phyloP scores from a whole-genome alignment of 2,888 invertebrate genomes.

The Leptarthrus brevirostris region DNA sequence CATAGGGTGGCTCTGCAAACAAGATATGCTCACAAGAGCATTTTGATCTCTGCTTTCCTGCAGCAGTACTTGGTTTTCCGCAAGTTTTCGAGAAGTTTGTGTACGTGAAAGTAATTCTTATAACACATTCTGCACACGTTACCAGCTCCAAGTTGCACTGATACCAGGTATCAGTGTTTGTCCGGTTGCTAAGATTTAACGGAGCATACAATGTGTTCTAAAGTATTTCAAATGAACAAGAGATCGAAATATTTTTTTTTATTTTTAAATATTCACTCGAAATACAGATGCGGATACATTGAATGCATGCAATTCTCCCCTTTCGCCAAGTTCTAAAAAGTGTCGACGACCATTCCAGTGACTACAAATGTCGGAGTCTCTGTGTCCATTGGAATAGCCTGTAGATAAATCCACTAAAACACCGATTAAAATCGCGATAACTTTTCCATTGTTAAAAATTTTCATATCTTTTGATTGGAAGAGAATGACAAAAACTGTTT shows the following conservation, averaged over 20 bases:
- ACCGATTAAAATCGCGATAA: conserved; percentile 18
- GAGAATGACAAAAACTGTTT: no score
- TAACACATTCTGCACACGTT: conserved; percentile 77
- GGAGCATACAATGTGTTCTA: conserved; percentile 60
- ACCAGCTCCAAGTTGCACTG: conserved; percentile 76
- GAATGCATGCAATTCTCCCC: conserved; percentile 65
- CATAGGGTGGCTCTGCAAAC: conserved; percentile 75
- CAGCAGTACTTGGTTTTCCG: conserved; percentile 57
- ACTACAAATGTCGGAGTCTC: conserved; percentile 65
- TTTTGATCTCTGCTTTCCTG: conserved; percentile 54
- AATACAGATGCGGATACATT: conserved; percentile 65
- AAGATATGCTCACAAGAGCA: conserved; percentile 74
- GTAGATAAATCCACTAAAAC: not conserved
- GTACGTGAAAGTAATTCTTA: conserved; percentile 64
- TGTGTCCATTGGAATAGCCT: conserved; percentile 61
- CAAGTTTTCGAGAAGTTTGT: conserved; percentile 65
- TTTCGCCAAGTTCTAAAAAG: conserved; percentile 66
- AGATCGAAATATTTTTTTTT: not conserved
- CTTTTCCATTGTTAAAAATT: not conserved
- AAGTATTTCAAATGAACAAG: conserved; percentile 43
- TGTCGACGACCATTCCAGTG: conserved; percentile 67
- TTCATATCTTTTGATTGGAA: conserved; percentile 22
- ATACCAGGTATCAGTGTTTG: conserved; percentile 65
- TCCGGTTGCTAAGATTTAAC: conserved; percentile 58
- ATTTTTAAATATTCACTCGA: conserved; percentile 59